Conservation (phyloP, 2,797 vertebrate genomes). For the Paedocypris micromegethes region DNA sequence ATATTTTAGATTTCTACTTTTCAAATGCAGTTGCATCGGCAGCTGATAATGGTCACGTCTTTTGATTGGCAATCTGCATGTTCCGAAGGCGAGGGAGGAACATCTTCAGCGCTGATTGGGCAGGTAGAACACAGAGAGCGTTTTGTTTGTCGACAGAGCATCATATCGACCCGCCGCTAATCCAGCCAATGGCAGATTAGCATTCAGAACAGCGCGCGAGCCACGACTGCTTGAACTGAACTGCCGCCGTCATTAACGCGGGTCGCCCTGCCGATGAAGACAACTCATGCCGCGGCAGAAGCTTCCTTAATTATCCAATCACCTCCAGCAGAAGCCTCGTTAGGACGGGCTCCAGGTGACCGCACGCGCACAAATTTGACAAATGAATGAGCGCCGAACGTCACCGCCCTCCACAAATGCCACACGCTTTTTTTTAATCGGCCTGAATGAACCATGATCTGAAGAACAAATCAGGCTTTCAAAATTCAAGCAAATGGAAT, state of each 20-base stretch:
- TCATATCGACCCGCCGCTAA: slow-evolving; percentile 50
- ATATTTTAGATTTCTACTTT: too few species aligned
- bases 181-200: slow-evolving; percentile 59
- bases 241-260: slow-evolving; percentile 61
- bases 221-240: slow-evolving; percentile 57
- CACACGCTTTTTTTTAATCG: too few species aligned
- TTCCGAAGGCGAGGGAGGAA: too few species aligned
- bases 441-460: too few species aligned
- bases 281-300: slow-evolving; percentile 55
- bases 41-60: too few species aligned
- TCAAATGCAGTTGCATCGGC: too few species aligned
- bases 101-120: too few species aligned
- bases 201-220: slow-evolving; percentile 55
- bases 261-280: slow-evolving; percentile 22
- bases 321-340: slow-evolving; percentile 35
- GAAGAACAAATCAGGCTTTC: too few species aligned
- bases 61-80: too few species aligned
- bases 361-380: slow-evolving; percentile 26
- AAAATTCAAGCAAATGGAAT: too few species aligned
- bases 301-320: slow-evolving; percentile 44
- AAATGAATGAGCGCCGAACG: slow-evolving; percentile 39
- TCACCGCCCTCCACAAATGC: background rate
- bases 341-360: slow-evolving; percentile 32
- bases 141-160: too few species aligned
- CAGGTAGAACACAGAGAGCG: too few species aligned